Base-by-base conservation (phyloP, 2,888 invertebrate genomes). In the Glomeris marginata region DNA sequence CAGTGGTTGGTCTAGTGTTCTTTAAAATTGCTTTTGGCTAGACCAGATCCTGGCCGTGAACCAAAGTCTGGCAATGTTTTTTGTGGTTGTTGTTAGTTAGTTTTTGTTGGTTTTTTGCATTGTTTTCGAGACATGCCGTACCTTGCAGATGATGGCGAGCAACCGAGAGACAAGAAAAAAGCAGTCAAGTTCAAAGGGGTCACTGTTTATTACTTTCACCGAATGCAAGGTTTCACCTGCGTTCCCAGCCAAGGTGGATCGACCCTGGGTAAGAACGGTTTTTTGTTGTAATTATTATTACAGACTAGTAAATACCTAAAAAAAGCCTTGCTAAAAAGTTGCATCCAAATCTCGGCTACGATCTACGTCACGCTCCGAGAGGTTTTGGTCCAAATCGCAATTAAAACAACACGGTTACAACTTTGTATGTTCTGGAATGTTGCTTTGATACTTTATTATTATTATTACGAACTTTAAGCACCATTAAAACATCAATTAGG, bases 141-240 rank as follows among this genome's bases (percentile, higher is more conserved):
- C 21, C 4, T 35, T 41, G 20, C 5, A 41, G 46, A 47, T 36
- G 21, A 43, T 41, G 35, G 18, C 33, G 50, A 50, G 45, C 47
- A 47, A 20, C 38, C 47, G 16, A 18, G 11, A 11, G 82, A 80
- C 64, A 76, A 77, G 62, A 87, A 84, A 69, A 79, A 81, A 59
- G 78, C 77, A 41, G 88, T 95, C 55, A 78, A 81, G 57, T 95
- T 95, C 66, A 84, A 90, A 59, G 82, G 79, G 57, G 94, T 95
- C 1, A 88, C 88, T 18, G 91, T 95, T 10, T 95, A 78, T 69
- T 95, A 94, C 70, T 95, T 97, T 70, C 87, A 88, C 2, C 74
- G 95, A 62, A 77, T 87, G 43, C 72, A 72, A 59, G 72, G 72
- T 13, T 71, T 71, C 57, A 66, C 66, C 4, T 70, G 71, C 60